Conservation (phyloP, 2,113 vertebrate species). For the Andinoacara biseriatus region DNA sequence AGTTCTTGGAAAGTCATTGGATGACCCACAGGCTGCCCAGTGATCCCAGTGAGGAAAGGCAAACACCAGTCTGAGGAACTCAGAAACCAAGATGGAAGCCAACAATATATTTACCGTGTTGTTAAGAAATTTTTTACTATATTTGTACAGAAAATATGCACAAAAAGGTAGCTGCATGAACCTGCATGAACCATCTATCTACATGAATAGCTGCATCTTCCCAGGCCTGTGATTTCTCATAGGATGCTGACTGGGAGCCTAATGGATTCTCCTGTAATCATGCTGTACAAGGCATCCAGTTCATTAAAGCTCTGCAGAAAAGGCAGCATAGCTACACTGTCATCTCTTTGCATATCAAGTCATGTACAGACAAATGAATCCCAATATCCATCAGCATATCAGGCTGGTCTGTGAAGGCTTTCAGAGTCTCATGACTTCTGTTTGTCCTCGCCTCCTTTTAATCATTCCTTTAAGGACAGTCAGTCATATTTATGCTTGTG, state of each 20-base stretch:
- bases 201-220: no score
- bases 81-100: neutral
- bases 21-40: neutral
- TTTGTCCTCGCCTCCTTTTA: no score
- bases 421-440: neutral
- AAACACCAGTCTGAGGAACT: neutral
- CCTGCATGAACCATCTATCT: neutral
- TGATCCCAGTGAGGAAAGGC: neutral
- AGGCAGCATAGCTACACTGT: neutral
- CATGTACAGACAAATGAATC: neutral
- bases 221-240: neutral
- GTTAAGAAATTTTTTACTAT: neutral
- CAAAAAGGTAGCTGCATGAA: neutral
- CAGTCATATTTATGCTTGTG: neutral
- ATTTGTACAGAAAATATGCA: neutral
- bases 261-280: neutral
- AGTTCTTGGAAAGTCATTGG: neutral
- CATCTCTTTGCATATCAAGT: neutral
- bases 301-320: neutral
- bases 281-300: neutral
- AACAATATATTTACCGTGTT: neutral
- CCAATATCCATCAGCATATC: neutral
- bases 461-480: no score
- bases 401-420: neutral
- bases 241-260: no score